phyloP scores from a whole-genome alignment of 2,888 invertebrate species.

The Aspidiotus destructor region DNA sequence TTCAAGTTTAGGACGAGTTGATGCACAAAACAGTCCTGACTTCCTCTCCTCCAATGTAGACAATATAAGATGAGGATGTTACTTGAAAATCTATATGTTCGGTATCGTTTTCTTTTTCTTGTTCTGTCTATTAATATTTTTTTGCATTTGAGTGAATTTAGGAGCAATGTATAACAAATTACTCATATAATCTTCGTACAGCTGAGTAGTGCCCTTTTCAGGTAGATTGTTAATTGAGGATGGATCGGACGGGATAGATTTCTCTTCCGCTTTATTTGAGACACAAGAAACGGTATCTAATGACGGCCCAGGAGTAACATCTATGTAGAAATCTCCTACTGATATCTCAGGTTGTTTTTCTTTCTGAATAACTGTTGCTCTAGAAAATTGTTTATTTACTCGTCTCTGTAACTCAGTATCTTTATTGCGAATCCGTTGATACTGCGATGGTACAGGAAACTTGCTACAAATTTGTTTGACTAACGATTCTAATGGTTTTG shows the following conservation, averaged over 20 bases:
- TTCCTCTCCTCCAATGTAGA: no score
- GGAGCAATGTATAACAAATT: not conserved
- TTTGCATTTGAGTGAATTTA: not conserved
- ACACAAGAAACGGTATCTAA: not conserved
- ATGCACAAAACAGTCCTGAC: no score
- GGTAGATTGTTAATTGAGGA: no score
- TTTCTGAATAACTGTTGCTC: no score
- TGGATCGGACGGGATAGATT: no score
- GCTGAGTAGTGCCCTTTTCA: not conserved
- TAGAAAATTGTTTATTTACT: not conserved
- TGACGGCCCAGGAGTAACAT: not conserved
- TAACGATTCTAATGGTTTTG: not conserved
- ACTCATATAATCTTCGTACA: not conserved
- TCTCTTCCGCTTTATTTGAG: no score
- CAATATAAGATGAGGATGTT: no score
- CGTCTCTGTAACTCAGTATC: not conserved
- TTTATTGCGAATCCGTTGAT: not conserved
- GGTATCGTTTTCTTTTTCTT: not conserved
- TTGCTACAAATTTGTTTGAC: not conserved
- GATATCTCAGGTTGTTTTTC: not conserved
- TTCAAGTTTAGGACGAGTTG: no score
- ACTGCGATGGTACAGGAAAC: not conserved
- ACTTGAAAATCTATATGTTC: not conserved
- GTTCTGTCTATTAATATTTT: conserved; percentile 1
- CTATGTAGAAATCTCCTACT: not conserved